Evolutionary conservation across 2,797 vertebrate species (phyloP).

Genomic region (Centropyge bicolor): DNA sequence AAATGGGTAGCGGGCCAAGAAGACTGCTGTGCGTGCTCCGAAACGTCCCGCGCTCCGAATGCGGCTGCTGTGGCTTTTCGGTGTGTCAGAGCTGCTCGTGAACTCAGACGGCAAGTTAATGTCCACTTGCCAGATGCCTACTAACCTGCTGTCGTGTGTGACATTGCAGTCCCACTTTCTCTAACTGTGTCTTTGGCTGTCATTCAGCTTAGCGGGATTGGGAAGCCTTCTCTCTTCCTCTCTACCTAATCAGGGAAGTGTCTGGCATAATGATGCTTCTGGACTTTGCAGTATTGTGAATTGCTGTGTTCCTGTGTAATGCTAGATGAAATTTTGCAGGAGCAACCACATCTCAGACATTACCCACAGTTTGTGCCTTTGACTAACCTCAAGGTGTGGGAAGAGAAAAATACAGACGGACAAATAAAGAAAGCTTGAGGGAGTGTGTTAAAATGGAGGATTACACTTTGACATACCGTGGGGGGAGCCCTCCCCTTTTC

Average conservation of each 20-base stretch:
- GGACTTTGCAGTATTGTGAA: slow-evolving; percentile 32
- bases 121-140: slow-evolving; percentile 61
- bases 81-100: slow-evolving; percentile 51
- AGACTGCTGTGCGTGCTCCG: slow-evolving; percentile 20
- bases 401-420: slow-evolving; percentile 34
- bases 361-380: slow-evolving; percentile 20
- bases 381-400: slow-evolving; percentile 34
- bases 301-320: not conserved
- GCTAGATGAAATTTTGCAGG: slow-evolving; percentile 23
- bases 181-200: slow-evolving; percentile 65
- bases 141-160: slow-evolving; percentile 64
- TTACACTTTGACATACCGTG: slow-evolving; percentile 66
- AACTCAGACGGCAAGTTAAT: slow-evolving; percentile 59
- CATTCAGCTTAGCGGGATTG: slow-evolving; percentile 53
- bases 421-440: slow-evolving; percentile 52
- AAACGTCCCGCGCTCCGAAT: slow-evolving; percentile 23
- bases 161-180: slow-evolving; percentile 51
- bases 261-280: slow-evolving; percentile 41
- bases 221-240: slow-evolving; percentile 14
- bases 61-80: slow-evolving; percentile 33
- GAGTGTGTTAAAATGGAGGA: slow-evolving; percentile 68
- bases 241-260: slow-evolving; percentile 40
- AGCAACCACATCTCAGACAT: slow-evolving; percentile 8
- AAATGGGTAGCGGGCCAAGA: slow-evolving; percentile 55
- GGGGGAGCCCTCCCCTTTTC: slow-evolving; percentile 49